These are phyloP conservation scores for Pedetes capensis DNA, from an alignment of 2,113 vertebrate species.

Conservation along the genomic window DNA sequence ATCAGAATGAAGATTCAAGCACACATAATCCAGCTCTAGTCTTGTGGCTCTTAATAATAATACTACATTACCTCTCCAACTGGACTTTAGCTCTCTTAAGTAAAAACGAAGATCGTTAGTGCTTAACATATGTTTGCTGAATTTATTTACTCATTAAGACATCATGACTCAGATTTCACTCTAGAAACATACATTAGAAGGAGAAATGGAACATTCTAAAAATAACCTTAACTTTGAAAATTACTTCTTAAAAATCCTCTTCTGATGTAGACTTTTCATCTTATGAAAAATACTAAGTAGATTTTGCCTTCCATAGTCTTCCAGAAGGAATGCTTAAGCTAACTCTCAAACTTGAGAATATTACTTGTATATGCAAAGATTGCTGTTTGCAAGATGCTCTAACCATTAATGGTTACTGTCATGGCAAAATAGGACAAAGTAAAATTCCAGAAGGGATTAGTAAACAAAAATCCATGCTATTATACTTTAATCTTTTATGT, in stretches of 20 bases:
- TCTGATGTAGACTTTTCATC: background rate
- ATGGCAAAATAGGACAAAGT: slow-evolving; percentile 29
- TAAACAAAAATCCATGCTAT: slow-evolving; percentile 36
- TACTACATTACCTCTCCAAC: background rate
- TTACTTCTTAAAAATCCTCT: background rate
- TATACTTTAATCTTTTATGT: slow-evolving; percentile 62
- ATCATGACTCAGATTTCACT: background rate
- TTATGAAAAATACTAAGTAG: background rate
- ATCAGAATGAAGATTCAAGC: background rate
- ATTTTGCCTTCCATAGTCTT: background rate
- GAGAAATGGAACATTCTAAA: slow-evolving; percentile 7
- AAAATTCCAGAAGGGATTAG: background rate
- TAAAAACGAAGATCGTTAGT: background rate
- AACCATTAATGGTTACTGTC: too few species aligned
- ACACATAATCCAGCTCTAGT: background rate
- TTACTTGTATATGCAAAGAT: background rate
- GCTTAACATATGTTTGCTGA: background rate
- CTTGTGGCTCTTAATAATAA: background rate
- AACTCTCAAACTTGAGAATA: background rate
- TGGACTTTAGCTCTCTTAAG: background rate
- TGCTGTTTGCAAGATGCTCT: background rate
- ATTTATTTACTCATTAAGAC: background rate
- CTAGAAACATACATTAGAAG: background rate
- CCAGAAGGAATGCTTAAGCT: background rate
- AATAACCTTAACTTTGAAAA: background rate